Base-by-base conservation (phyloP, 2,113 vertebrate genomes). In the Podiceps cristatus region DNA sequence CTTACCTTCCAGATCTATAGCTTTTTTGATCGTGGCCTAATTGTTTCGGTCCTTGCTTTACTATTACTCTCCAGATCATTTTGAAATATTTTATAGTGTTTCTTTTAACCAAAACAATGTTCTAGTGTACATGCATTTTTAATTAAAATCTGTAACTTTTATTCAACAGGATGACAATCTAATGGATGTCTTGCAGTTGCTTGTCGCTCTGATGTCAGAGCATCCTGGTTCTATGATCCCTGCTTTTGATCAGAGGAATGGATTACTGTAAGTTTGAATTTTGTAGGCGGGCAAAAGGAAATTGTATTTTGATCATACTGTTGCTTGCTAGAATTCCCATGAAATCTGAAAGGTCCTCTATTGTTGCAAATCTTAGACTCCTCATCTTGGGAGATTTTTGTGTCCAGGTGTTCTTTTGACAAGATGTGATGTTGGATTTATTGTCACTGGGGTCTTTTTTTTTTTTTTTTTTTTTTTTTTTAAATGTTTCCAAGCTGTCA, bases 171-270 rank as follows among this genome's bases (percentile, higher is more conserved):
- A 99, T 97, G 99, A 99, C 97, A 99, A 99, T 97, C 98, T 99
- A 92, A 99, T 99, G 98, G 99, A 99, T 96, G 99, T 99, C 53
- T 98, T 99, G 72, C 99, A 99, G 97, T 97, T 99, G 87, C 98
- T 99, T 96, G 99, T 99, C 94, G 99, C 99, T 92, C 97, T 99
- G 95, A 99, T 99, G 99, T 98, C 99, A 84, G 99, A 99, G 96
- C 99, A 99, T 89, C 99, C 99, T 9, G 97, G 97, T 52, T 99
- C 99, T 62, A 99, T 99, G 99, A 98, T 99, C 86, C 99, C 99
- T 96, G 99, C 99, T 85, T 99, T 99, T 96, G 99, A 99, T 97
- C 99, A 99, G 97, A 98, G 99, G 88, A 99, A 99, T 86, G 99
- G 99, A 87, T 98, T 99, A 94, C 99, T 99, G 99, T 99, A 98